Evolutionary conservation across 2,888 invertebrate species (phyloP), one percentile per base, ranked within the genome.

Genomic region (Anorthoa munda): DNA sequence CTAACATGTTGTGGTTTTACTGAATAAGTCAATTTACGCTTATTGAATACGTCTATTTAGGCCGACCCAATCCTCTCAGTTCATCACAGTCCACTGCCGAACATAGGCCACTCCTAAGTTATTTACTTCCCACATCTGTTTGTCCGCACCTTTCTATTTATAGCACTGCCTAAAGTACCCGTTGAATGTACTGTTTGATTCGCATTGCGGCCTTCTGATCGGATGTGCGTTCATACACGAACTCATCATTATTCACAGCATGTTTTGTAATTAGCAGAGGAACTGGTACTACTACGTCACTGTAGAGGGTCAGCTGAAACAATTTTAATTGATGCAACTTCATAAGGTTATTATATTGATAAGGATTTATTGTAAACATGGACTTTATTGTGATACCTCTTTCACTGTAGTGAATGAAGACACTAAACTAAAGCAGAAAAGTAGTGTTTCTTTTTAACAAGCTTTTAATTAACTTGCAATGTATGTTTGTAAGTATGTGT

Each of bases 201-300:
- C 46, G 26, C 21, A 51, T 64, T 48, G 51, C 64, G 50, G 66
- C 83, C 51, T 60, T 56, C 26, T 31, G 45, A 72, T 66, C 72
- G 64, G 66, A 78, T 66, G 63, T 79, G 46, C 63, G 53, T 23
- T 64, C 50, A 26, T 64, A 60, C 53, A 50, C 55, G 26, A 66
- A 63, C 56, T 69, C 48, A 31, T 82, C 31, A 64, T 39, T 56
- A 79, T 83, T 63, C 83, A 67, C 23, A 31, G 26, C 65, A 31
- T 63, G 63, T 66, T 70, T 66, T 55, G 79, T 53, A 56, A 82
- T 79, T 59, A 78, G 53, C 50, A 71, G 55, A 79, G 79, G 63
- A 78, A 78, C 53, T 63, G 53, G 50, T 55, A 78, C 56, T 63
- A 50, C 50, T 55, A 63, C 45, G 17, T 60, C 64, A 66, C 18